Evolutionary conservation across 2,888 invertebrate genomes (phyloP).

Genomic region (Mythimna pallens): DNA sequence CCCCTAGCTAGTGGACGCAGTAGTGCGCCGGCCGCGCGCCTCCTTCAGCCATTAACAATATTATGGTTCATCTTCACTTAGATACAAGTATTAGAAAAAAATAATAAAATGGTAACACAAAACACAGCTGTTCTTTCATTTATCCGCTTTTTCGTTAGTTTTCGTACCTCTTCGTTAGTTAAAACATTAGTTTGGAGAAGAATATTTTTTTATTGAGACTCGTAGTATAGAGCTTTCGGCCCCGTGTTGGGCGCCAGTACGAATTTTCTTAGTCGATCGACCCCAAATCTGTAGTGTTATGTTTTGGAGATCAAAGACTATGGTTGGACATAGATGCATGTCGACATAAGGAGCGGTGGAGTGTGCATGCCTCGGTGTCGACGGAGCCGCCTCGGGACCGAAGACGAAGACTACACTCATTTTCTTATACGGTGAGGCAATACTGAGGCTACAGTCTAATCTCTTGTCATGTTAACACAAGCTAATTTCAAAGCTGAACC

Average conservation of each 20-base stretch:
- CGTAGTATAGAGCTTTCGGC: slow-evolving; percentile 82
- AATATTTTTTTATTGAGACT: slow-evolving; percentile 74
- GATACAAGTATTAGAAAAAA: slow-evolving; percentile 86
- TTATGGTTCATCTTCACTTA: slow-evolving; percentile 90
- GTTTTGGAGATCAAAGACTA: slow-evolving; percentile 64
- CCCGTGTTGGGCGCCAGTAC: slow-evolving; percentile 81
- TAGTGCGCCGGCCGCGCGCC: slow-evolving; percentile 86
- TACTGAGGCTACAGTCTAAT: slow-evolving; percentile 67
- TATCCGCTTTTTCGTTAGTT: slow-evolving; percentile 86
- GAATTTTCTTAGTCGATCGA: slow-evolving; percentile 67
- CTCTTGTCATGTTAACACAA: slow-evolving; percentile 56
- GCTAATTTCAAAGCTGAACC: slow-evolving; percentile 1
- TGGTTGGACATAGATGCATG: slow-evolving; percentile 85
- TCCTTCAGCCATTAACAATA: slow-evolving; percentile 82
- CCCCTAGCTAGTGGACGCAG: slow-evolving; percentile 81
- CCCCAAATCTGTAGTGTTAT: slow-evolving; percentile 68
- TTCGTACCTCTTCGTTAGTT: slow-evolving; percentile 74
- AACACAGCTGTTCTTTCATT: slow-evolving; percentile 90
- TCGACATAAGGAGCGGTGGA: slow-evolving; percentile 77
- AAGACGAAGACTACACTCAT: slow-evolving; percentile 69
- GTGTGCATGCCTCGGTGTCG: slow-evolving; percentile 81
- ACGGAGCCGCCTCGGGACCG: slow-evolving; percentile 67
- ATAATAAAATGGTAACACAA: slow-evolving; percentile 82
- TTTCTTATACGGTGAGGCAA: slow-evolving; percentile 73
- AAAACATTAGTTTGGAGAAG: slow-evolving; percentile 69